These are phyloP conservation scores for Gallinago media DNA, from an alignment of 2,113 vertebrate species.

Conservation along the genomic window DNA sequence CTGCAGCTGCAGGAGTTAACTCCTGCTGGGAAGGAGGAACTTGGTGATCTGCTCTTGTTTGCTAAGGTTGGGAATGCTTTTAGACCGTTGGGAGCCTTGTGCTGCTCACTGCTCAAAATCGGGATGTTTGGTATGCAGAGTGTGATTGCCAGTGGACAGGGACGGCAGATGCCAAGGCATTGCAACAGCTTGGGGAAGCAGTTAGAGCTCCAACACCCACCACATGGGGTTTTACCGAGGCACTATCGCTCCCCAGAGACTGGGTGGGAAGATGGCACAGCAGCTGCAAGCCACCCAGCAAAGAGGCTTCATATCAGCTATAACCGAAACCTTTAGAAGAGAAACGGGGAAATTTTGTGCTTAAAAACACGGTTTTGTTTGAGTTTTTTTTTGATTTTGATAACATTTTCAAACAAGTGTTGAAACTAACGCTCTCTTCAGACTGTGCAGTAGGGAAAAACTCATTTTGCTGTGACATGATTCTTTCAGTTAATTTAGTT, in stretches of 20 bases:
- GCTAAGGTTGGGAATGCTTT: neutral
- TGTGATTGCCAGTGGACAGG: neutral
- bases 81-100: neutral
- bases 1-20: neutral
- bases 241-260: rapidly evolving
- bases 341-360: neutral
- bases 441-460: neutral
- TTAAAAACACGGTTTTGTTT: neutral
- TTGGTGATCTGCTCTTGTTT: neutral
- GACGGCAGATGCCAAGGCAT: neutral
- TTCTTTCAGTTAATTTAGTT: neutral
- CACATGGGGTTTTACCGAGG: neutral
- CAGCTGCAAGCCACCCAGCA: neutral
- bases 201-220: neutral
- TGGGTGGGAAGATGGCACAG: neutral
- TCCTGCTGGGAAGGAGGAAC: neutral
- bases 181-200: neutral
- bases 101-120: neutral
- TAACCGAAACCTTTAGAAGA: neutral
- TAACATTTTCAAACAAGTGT: neutral
- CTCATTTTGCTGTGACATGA: neutral
- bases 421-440: neutral
- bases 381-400: neutral
- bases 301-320: neutral
- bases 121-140: neutral